Base-by-base conservation (phyloP, 2,888 invertebrate genomes). In the Drosophila lacicola region DNA sequence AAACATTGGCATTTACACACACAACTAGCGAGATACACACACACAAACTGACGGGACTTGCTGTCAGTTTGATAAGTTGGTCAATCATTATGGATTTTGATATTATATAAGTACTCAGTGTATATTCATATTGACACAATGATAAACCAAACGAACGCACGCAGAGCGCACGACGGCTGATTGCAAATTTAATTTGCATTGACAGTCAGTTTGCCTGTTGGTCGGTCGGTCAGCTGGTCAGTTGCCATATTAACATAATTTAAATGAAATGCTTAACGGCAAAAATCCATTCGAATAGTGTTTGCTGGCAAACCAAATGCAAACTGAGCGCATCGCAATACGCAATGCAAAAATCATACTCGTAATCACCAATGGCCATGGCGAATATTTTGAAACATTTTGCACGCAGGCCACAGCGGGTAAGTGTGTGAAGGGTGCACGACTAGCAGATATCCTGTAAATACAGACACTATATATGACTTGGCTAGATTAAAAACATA, bases 191-290 rank as follows among this genome's bases (percentile, higher is more conserved):
- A 70, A 76, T 76, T 79, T 75, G 53, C 60, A 69, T 79, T 65
- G 85, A 56, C 72, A 69, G 50, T 66, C 60, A 60, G 65, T 41
- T 46, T 21, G 37, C 1, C 9, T 37, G 4, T 14, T 25, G 51
- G 9, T 5, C n/a, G 21, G 49, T n/a, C 34, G 67, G 61, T 51
- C 55, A 41, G 46, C 65, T 57, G 77, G 66, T 60, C 58, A 37
- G 42, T 46, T 11, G 39, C 37, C 56, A 54, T 45, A 80, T 58
- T 66, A 80, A 70, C 74, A 83, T 83, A 81, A 87, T 87, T 67
- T 71, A 80, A 82, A 82, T 82, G 71, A 71, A 80, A 80, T 77
- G 63, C 61, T 69, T 53, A 80, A 78, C 37, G 44, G 37, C 44
- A 39, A 44, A 78, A 78, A 70, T 76, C 60, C 68, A 61, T 83